Evolutionary conservation across 2,113 vertebrate species (phyloP).

Genomic region (Meriones unguiculatus): DNA sequence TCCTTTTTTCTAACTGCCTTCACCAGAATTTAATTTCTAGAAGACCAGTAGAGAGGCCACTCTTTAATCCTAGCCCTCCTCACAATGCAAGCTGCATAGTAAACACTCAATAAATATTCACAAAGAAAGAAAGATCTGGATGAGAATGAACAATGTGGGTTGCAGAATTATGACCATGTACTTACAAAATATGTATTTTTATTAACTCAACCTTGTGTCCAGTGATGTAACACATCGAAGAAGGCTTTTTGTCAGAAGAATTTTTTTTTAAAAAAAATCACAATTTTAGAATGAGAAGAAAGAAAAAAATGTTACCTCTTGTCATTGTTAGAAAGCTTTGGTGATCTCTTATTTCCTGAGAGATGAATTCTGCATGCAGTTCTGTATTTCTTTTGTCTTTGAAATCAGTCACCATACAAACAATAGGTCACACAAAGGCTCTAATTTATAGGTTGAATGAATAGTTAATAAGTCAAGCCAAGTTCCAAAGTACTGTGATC

Average conservation of each 20-base stretch:
- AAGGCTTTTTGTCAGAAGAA: not conserved
- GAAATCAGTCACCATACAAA: not conserved
- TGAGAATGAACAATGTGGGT: not conserved
- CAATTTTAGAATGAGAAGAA: not conserved
- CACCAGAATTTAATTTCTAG: not conserved
- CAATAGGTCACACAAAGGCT: not conserved
- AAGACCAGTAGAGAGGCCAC: not conserved
- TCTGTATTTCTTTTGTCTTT: not conserved
- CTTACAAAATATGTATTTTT: not conserved
- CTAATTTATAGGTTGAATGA: constrained; percentile 1
- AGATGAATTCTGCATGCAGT: not conserved
- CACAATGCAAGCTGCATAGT: not conserved
- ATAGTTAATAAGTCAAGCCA: constrained; percentile 25
- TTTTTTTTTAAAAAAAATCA: not conserved
- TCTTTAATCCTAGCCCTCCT: not conserved
- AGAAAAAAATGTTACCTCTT: not conserved
- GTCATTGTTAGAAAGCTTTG: not conserved
- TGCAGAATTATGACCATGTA: not conserved
- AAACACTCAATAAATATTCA: not conserved
- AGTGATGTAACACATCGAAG: not conserved
- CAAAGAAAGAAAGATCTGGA: not conserved
- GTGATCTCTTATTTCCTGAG: not conserved
- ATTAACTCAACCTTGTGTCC: not conserved
- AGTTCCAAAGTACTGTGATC: not conserved
- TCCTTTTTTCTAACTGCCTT: not conserved